Percentiles rank a stretch among this genome's conserved stretches.
These are phyloP conservation scores for Anarhynchus alexandrinus DNA, from an alignment of 2,113 vertebrate genomes.

Conservation along the genomic window DNA sequence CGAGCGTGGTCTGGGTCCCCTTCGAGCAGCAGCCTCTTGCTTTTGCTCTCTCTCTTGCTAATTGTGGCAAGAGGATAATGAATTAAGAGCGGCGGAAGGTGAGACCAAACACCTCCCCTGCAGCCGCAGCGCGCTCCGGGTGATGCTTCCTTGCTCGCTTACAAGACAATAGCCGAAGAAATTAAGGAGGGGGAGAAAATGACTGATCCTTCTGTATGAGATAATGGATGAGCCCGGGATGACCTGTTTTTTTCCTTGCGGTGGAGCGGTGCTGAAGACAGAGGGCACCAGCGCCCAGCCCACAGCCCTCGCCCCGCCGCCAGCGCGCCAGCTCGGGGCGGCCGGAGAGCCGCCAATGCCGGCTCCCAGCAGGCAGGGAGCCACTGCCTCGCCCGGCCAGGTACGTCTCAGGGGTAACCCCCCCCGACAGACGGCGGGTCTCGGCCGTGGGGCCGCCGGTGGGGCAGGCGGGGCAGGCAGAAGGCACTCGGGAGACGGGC, in stretches of 20 bases:
- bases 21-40: not conserved
- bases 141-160: not conserved
- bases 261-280: slow-evolving; percentile 84
- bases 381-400: slow-evolving; percentile 74
- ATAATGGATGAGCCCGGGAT: slow-evolving; percentile 79
- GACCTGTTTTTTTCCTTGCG: slow-evolving; percentile 89
- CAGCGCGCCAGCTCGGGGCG: slow-evolving; percentile 69
- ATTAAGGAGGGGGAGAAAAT: slow-evolving; percentile 27
- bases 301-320: slow-evolving; percentile 64
- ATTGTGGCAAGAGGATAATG: not conserved
- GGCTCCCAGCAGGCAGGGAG: slow-evolving; percentile 70
- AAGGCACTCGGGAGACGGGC: not conserved
- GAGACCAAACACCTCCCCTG: not conserved
- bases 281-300: slow-evolving; percentile 86
- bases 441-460: not conserved
- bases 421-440: not conserved
- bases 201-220: slow-evolving; percentile 63
- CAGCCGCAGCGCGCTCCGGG: not conserved
- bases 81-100: not conserved
- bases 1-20: not conserved
- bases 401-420: slow-evolving; percentile 61
- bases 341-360: slow-evolving; percentile 65
- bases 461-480: not conserved
- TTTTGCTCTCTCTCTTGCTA: not conserved
- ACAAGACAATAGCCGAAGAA: slow-evolving; percentile 15